A percentile compares a stretch with the other conserved stretches of the same genome.
Evolutionary conservation across 2,113 vertebrate species (phyloP).

Genomic region (Trichechus manatus): DNA sequence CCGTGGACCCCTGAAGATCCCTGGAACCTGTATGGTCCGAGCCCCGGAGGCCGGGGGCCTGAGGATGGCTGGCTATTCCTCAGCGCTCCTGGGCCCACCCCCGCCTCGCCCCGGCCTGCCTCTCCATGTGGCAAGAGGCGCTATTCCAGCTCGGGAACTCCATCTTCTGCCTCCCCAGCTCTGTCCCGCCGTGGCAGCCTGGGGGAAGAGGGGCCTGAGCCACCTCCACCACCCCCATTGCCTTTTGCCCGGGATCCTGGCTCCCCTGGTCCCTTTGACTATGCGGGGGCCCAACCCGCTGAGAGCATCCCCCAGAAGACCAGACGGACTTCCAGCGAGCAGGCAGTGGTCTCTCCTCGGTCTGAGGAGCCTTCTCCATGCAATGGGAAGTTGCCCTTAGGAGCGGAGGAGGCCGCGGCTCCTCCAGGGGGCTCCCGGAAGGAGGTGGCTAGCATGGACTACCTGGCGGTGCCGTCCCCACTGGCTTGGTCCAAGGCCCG

Average conservation of each 20-base stretch:
- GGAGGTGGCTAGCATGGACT: constrained; percentile 92
- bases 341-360: constrained; percentile 85
- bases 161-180: constrained; percentile 87
- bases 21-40: constrained; percentile 80
- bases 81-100: constrained; percentile 83
- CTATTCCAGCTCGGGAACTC: constrained; percentile 87
- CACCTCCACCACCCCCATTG: constrained; percentile 82
- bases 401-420: constrained; percentile 75
- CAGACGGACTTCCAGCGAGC: constrained; percentile 93
- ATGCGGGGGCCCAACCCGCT: constrained; percentile 75
- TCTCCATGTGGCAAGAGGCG: constrained; percentile 94
- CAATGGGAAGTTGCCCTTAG: constrained; percentile 80
- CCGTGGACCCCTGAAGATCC: constrained; percentile 84
- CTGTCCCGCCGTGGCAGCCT: constrained; percentile 92
- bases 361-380: constrained; percentile 81
- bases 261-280: constrained; percentile 80
- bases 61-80: constrained; percentile 85
- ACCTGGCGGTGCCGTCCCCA: constrained; percentile 94
- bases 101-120: constrained; percentile 89
- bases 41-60: constrained; percentile 75
- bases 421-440: constrained; percentile 88
- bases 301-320: constrained; percentile 95
- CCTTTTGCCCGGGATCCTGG: constrained; percentile 83
- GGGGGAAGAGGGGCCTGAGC: constrained; percentile 90
- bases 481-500: constrained; percentile 94